Percentiles rank a stretch among this genome's conserved stretches.
phyloP scores from a whole-genome alignment of 2,797 vertebrate genomes.

The Danionella dracula region DNA sequence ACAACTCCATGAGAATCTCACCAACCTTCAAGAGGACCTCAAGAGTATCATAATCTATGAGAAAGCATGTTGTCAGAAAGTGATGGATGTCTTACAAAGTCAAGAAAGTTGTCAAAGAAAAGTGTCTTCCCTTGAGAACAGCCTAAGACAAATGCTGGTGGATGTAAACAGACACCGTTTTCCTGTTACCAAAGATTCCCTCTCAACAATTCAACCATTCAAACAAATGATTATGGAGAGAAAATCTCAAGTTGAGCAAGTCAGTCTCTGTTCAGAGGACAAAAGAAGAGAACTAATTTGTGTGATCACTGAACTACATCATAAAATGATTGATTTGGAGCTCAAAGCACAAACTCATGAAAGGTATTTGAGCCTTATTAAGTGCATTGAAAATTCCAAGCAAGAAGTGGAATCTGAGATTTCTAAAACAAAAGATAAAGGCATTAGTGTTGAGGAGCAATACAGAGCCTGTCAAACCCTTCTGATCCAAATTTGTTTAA shows the following conservation, averaged over 20 bases:
- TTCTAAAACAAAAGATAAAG: conserved; percentile 51
- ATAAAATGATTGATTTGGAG: conserved; percentile 59
- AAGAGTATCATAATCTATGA: conserved; percentile 51
- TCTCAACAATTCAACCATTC: conserved; percentile 54
- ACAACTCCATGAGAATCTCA: conserved; percentile 59
- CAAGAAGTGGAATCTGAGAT: conserved; percentile 65
- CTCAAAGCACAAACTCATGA: conserved; percentile 58
- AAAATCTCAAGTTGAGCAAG: conserved; percentile 58
- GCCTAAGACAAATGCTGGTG: conserved; percentile 56
- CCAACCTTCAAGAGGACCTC: conserved; percentile 60
- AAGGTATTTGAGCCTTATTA: conserved; percentile 64
- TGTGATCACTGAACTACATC: conserved; percentile 61
- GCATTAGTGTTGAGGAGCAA: conserved; percentile 41
- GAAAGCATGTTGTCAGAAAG: conserved; percentile 53
- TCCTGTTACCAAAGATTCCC: conserved; percentile 60
- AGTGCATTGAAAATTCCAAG: conserved; percentile 62
- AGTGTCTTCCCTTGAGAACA: conserved; percentile 53
- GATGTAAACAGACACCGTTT: conserved; percentile 59
- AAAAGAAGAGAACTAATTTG: conserved; percentile 56
- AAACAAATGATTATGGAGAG: conserved; percentile 61
- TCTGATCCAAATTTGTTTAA: conserved; percentile 55
- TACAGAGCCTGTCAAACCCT: conserved; percentile 60
- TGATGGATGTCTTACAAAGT: conserved; percentile 50
- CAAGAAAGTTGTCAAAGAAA: conserved; percentile 49
- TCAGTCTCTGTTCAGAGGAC: conserved; percentile 54